Conservation (phyloP, 2,113 vertebrate species). For the Uropsilus gracilis region DNA sequence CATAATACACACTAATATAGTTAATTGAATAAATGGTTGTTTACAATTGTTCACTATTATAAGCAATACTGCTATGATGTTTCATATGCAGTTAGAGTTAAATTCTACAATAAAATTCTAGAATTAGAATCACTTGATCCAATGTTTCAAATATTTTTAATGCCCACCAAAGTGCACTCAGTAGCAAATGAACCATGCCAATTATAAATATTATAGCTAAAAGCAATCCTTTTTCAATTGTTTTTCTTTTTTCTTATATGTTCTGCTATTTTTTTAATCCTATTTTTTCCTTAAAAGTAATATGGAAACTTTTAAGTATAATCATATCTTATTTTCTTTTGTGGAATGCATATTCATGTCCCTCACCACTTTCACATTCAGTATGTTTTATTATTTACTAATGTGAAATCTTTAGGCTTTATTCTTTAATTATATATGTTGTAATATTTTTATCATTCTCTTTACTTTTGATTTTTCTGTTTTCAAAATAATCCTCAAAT, state of each 20-base stretch:
- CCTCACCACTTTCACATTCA: background rate
- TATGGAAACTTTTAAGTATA: constrained; percentile 27
- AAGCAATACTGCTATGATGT: background rate
- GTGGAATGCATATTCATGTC: background rate
- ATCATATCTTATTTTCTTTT: background rate
- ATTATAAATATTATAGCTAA: background rate
- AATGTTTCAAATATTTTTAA: constrained; percentile 3
- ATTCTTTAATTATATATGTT: background rate
- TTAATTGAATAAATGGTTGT: background rate
- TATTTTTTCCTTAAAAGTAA: background rate
- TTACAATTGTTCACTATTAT: background rate
- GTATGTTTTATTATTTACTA: background rate
- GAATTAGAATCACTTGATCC: background rate
- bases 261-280: background rate
- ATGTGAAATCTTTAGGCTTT: background rate
- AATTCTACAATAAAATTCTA: background rate
- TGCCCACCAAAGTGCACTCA: background rate
- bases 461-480: constrained; percentile 4
- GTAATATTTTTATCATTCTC: background rate
- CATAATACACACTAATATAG: background rate
- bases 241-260: background rate
- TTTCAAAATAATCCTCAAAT: background rate
- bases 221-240: background rate
- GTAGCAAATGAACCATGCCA: background rate
- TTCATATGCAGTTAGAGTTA: background rate